phyloP scores from a whole-genome alignment of 2,888 invertebrate genomes.

The Yponomeuta evonymella region DNA sequence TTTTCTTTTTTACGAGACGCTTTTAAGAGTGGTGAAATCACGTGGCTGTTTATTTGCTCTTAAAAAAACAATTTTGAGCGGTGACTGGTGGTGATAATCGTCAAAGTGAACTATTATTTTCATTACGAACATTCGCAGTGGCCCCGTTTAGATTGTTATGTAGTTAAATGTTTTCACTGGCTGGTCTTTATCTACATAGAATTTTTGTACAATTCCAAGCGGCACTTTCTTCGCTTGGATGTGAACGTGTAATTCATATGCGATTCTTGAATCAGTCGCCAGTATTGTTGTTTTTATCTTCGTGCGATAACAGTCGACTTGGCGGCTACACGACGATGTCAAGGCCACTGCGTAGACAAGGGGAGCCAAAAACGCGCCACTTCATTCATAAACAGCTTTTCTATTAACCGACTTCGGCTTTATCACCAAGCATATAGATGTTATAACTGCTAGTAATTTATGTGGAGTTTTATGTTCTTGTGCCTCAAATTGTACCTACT shows the following conservation, averaged over 20 bases:
- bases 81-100: slow-evolving; percentile 31
- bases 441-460: not conserved
- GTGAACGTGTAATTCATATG: not conserved
- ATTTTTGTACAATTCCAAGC: not conserved
- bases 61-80: slow-evolving; percentile 29
- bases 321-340: not conserved
- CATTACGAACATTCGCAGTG: slow-evolving; percentile 22
- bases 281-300: not conserved
- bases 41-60: slow-evolving; percentile 2
- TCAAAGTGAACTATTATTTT: slow-evolving; percentile 36
- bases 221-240: not conserved
- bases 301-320: not conserved
- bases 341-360: not conserved
- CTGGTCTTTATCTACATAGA: not conserved
- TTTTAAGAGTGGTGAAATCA: slow-evolving; percentile 10
- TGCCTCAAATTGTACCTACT: not conserved
- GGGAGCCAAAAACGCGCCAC: not conserved
- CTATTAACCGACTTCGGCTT: not conserved
- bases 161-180: not conserved
- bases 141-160: slow-evolving; percentile 2
- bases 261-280: not conserved
- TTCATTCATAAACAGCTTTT: not conserved
- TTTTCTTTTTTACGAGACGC: slow-evolving; percentile 32
- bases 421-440: not conserved
- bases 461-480: not conserved